These are phyloP conservation scores for Atta cephalotes DNA, from an alignment of 1,140 invertebrate species.

Conservation along the genomic window DNA sequence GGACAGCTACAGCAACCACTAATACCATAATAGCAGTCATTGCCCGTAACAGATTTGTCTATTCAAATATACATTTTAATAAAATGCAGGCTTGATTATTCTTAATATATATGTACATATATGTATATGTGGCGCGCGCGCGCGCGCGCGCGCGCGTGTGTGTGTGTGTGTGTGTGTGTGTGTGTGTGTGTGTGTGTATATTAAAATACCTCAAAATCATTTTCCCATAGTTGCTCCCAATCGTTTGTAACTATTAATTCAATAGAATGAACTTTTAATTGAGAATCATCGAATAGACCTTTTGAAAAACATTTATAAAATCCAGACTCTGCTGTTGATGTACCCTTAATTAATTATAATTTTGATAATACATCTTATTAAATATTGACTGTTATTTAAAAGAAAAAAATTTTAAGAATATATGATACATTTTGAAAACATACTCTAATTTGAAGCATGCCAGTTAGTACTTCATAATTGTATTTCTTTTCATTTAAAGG, in stretches of 20 bases:
- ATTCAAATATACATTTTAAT: constrained; percentile 49
- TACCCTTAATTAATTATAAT: constrained; percentile 85
- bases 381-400: constrained; percentile 15
- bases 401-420: constrained; percentile 17
- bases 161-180: constrained; percentile 59
- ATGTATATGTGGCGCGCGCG: constrained; percentile 33
- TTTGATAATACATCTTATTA: too few species aligned
- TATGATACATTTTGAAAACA: constrained; percentile 72
- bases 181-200: constrained; percentile 58
- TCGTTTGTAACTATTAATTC: constrained; percentile 88
- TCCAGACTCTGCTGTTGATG: constrained; percentile 88
- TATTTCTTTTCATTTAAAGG: constrained; percentile 88
- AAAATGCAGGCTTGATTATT: constrained; percentile 24
- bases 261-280: constrained; percentile 87
- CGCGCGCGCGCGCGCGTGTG: too few species aligned
- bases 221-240: constrained; percentile 82
- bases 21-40: constrained; percentile 82
- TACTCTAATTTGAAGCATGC: constrained; percentile 89
- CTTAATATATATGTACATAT: constrained; percentile 8
- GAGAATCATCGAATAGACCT: constrained; percentile 85
- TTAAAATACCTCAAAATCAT: constrained; percentile 85
- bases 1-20: constrained; percentile 78
- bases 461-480: constrained; percentile 90
- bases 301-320: constrained; percentile 89
- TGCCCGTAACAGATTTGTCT: constrained; percentile 81